Conservation (phyloP, 2,113 vertebrate genomes). For the Arenaria interpres region DNA sequence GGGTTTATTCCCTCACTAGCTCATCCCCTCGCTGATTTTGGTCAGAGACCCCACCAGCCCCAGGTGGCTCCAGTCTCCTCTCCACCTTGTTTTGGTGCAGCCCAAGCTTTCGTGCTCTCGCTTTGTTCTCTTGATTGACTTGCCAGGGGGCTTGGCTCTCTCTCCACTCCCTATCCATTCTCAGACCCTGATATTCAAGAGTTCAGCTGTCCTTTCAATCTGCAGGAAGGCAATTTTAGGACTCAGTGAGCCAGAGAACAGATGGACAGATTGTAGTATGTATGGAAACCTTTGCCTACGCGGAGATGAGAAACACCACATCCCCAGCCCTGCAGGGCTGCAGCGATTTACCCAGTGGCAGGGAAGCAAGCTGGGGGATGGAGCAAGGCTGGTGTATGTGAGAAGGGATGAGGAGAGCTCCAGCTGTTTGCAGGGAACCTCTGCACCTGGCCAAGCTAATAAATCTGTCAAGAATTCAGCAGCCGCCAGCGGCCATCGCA, state of each 20-base stretch:
- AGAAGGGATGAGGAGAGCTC: not conserved
- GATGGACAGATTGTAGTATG: not conserved
- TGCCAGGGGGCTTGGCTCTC: not conserved
- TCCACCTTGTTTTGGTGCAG: not conserved
- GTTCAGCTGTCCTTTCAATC: not conserved
- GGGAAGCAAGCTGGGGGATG: not conserved
- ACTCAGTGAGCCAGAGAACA: not conserved
- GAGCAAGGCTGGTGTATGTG: not conserved
- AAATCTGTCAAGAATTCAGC: not conserved
- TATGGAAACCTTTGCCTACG: not conserved
- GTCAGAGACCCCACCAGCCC: not conserved
- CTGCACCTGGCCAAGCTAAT: not conserved
- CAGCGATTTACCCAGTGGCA: not conserved
- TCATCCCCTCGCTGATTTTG: not conserved
- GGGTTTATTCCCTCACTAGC: not conserved
- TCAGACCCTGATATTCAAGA: not conserved
- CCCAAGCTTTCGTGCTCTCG: not conserved
- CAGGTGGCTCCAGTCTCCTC: not conserved
- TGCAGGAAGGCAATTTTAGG: not conserved
- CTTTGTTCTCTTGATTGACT: not conserved
- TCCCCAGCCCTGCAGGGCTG: not conserved
- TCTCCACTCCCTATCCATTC: not conserved
- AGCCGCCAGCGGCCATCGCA: not conserved
- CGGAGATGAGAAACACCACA: not conserved
- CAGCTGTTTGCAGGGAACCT: constrained; percentile 14